phyloP scores from a whole-genome alignment of 2,113 vertebrate genomes.

The Perognathus longimembris region DNA sequence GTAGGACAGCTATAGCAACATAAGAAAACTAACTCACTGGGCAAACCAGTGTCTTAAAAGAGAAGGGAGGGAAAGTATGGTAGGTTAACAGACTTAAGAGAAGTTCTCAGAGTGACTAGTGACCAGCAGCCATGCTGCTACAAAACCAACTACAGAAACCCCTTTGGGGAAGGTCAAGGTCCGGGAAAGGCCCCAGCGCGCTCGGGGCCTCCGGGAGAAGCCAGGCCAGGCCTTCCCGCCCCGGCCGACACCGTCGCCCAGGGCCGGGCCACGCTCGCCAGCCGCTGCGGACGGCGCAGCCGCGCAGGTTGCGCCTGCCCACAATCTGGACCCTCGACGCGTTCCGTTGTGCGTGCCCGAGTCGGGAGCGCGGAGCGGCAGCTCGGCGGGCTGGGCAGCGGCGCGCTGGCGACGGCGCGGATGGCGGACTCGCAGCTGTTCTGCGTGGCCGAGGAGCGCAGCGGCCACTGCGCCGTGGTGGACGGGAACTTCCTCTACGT shows the following conservation, averaged over 20 bases:
- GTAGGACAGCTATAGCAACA: neutral
- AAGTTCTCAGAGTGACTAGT: neutral
- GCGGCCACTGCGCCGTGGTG: conserved; percentile 94
- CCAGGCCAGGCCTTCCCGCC: too few species aligned
- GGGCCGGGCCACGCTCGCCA: too few species aligned
- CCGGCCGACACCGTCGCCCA: too few species aligned
- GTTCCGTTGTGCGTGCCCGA: conserved; percentile 78
- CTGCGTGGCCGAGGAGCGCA: conserved; percentile 94
- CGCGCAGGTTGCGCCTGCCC: conserved; percentile 69
- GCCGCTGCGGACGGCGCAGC: conserved; percentile 5
- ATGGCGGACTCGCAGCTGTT: conserved; percentile 83
- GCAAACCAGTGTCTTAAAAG: neutral
- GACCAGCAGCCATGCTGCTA: neutral
- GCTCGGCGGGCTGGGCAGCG: neutral
- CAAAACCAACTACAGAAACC: neutral
- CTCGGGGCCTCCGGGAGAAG: neutral
- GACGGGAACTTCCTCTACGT: conserved; percentile 92
- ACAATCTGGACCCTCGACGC: conserved; percentile 84
- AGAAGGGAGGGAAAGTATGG: neutral
- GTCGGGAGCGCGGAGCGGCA: neutral
- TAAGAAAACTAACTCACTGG: neutral
- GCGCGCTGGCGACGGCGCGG: conserved; percentile 64
- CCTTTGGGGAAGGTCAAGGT: neutral
- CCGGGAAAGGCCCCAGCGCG: neutral
- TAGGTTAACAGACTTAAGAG: neutral